Evolutionary conservation across 1,140 invertebrate genomes (phyloP).

Genomic region (Ips nitidus): DNA sequence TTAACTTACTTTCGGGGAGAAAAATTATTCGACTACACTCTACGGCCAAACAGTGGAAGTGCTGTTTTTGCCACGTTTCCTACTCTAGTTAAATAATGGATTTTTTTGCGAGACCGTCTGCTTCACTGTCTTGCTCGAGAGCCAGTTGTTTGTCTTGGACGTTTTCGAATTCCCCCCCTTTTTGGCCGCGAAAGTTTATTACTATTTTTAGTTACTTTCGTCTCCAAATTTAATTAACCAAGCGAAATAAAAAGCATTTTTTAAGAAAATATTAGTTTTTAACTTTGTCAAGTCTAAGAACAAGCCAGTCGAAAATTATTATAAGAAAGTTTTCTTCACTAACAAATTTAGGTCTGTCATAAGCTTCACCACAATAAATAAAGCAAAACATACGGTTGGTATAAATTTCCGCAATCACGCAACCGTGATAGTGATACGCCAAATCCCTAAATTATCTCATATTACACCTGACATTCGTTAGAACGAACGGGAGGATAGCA

Average conservation of each 20-base stretch:
- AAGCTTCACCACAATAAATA: slow-evolving; percentile 1
- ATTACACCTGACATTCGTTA: slow-evolving; percentile 6
- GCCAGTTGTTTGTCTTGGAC: slow-evolving; percentile 7
- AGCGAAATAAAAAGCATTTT: neutral
- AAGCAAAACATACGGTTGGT: neutral
- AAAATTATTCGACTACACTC: slow-evolving; percentile 28
- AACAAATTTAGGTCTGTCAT: neutral
- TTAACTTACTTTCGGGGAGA: slow-evolving; percentile 23
- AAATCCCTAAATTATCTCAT: neutral
- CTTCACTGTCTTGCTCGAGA: slow-evolving; percentile 8
- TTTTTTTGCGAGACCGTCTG: slow-evolving; percentile 12
- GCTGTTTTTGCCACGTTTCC: slow-evolving; percentile 13
- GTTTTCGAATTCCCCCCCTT: neutral
- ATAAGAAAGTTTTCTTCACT: neutral
- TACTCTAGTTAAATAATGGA: slow-evolving; percentile 18
- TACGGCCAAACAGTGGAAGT: slow-evolving; percentile 23
- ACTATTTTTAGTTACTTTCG: neutral
- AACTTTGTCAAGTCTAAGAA: neutral
- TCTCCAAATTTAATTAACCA: neutral
- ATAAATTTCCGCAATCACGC: no score
- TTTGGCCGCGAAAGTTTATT: neutral
- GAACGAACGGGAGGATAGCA: neutral
- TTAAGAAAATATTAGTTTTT: neutral
- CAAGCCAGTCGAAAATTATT: neutral
- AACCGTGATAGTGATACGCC: no score